Percentiles rank a stretch among this genome's conserved stretches.
Evolutionary conservation across 2,797 vertebrate genomes (phyloP).

Genomic region (Carcharodon carcharias): DNA sequence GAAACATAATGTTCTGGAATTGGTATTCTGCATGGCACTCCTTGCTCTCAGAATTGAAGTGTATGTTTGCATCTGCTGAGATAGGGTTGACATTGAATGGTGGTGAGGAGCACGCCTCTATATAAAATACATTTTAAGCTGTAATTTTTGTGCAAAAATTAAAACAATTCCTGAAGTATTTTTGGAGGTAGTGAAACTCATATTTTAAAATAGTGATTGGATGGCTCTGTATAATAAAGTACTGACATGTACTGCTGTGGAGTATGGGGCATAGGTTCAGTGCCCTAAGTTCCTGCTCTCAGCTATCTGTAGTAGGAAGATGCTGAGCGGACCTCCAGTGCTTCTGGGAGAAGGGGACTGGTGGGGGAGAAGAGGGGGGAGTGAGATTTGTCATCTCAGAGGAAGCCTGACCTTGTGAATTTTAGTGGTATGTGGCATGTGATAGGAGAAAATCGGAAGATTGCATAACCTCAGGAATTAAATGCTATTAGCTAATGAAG

Average conservation of each 20-base stretch:
- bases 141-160: background rate
- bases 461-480: background rate
- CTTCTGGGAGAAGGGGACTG: background rate
- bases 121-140: background rate
- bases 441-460: background rate
- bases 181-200: background rate
- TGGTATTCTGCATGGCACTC: background rate
- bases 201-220: background rate
- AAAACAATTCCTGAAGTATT: background rate
- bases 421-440: too few relatives aligned
- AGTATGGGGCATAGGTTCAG: background rate
- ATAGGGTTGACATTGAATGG: background rate
- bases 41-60: background rate
- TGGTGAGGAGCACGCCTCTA: background rate
- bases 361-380: too few relatives aligned
- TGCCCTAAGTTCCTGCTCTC: background rate
- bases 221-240: background rate
- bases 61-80: background rate
- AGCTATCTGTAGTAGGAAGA: background rate
- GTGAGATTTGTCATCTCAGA: background rate
- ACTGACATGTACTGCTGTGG: background rate
- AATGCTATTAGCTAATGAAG: background rate
- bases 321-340: background rate
- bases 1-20: background rate
- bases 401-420: background rate